Percentiles rank a stretch among this genome's conserved stretches.
Conservation (phyloP, 1,140 invertebrate genomes). For the Cydia pomonella region DNA sequence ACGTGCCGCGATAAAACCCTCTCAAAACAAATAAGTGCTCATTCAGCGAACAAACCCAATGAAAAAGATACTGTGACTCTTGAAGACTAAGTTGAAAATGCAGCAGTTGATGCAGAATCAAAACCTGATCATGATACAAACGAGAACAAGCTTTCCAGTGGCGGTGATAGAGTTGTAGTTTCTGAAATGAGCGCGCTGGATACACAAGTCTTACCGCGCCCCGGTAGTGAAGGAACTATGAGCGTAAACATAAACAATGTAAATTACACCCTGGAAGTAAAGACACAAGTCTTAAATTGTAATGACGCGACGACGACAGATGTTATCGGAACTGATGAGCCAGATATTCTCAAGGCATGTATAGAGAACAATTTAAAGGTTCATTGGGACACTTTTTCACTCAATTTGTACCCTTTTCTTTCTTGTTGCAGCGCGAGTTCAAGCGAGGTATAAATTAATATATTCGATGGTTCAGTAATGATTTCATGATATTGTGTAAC, state of each 20-base stretch:
- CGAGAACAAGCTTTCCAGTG: slow-evolving; percentile 61
- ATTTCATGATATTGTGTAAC: slow-evolving; percentile 52
- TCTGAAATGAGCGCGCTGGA: slow-evolving; percentile 54
- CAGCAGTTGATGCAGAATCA: slow-evolving; percentile 29
- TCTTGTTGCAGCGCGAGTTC: slow-evolving; percentile 49
- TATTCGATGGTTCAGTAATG: slow-evolving; percentile 43
- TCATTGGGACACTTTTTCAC: slow-evolving; percentile 64
- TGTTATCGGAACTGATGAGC: slow-evolving; percentile 48
- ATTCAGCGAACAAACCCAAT: slow-evolving; percentile 44
- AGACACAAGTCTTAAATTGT: slow-evolving; percentile 47
- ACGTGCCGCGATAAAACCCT: slow-evolving; percentile 73
- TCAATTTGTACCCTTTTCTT: slow-evolving; percentile 58
- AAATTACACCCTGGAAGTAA: slow-evolving; percentile 45
- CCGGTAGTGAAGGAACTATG: slow-evolving; percentile 47
- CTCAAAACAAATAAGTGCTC: slow-evolving; percentile 74
- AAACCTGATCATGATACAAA: slow-evolving; percentile 45
- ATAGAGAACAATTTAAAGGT: slow-evolving; percentile 60
- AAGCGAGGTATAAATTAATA: slow-evolving; percentile 45
- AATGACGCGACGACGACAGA: slow-evolving; percentile 42
- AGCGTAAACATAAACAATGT: slow-evolving; percentile 42
- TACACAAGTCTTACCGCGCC: slow-evolving; percentile 55
- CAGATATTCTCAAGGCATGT: slow-evolving; percentile 51
- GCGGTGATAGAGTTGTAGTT: slow-evolving; percentile 69
- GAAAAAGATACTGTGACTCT: slow-evolving; percentile 54
- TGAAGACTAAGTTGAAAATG: slow-evolving; percentile 48